Evolutionary conservation across 2,888 invertebrate species (phyloP).

Genomic region (Drosophila flavopinicola): DNA sequence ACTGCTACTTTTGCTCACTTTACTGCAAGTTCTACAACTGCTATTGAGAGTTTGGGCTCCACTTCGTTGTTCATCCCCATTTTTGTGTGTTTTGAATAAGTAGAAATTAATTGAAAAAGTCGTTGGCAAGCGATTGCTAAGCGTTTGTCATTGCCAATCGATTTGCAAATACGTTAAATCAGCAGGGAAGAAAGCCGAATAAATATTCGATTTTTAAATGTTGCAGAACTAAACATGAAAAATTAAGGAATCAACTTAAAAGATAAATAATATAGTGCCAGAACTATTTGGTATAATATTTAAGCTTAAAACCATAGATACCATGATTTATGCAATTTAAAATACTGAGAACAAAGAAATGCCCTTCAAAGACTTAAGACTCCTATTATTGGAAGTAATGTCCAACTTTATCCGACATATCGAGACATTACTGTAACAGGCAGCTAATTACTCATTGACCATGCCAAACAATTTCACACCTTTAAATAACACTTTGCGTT

Average conservation of each 20-base stretch:
- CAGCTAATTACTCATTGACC: constrained; percentile 12
- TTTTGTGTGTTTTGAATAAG: constrained; percentile 48
- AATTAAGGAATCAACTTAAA: too few species aligned
- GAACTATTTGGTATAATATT: too few species aligned
- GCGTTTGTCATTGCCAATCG: constrained; percentile 40
- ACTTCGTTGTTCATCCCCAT: constrained; percentile 4
- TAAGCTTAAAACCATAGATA: too few species aligned
- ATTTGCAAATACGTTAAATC: constrained; percentile 15
- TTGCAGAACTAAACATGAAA: not conserved
- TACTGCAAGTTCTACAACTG: constrained; percentile 36
- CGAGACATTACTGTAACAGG: too few species aligned
- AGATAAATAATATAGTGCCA: too few species aligned
- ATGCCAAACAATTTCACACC: constrained; percentile 35
- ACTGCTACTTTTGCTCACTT: constrained; percentile 68
- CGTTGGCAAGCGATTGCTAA: constrained; percentile 43
- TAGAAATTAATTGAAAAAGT: constrained; percentile 81
- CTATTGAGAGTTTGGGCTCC: constrained; percentile 30
- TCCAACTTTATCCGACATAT: too few species aligned
- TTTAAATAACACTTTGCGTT: constrained; percentile 37
- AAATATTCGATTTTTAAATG: not conserved
- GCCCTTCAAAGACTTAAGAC: too few species aligned
- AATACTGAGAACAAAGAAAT: too few species aligned
- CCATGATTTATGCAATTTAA: too few species aligned
- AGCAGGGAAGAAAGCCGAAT: not conserved
- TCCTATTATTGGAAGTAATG: too few species aligned